These are phyloP conservation scores for Catocala sponsa DNA, from an alignment of 2,888 invertebrate genomes.

Conservation along the genomic window DNA sequence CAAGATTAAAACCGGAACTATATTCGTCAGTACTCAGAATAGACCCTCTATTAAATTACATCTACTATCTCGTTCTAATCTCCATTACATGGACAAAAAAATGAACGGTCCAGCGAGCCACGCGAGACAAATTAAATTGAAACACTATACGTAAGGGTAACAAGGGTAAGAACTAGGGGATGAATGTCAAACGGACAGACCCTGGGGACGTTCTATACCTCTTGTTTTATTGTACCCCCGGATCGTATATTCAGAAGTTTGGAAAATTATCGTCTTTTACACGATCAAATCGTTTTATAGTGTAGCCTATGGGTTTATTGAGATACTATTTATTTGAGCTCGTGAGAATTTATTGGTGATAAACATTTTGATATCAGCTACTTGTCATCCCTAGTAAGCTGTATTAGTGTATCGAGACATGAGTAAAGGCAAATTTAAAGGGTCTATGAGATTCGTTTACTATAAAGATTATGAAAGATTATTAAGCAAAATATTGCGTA, in stretches of 20 bases:
- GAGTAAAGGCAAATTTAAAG: not conserved
- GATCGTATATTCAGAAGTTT: conserved; percentile 28
- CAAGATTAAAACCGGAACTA: too few relatives aligned
- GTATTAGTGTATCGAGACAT: not conserved
- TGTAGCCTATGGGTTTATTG: conserved; percentile 14
- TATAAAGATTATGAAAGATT: too few relatives aligned
- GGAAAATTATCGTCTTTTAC: conserved; percentile 30
- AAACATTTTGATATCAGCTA: conserved; percentile 20
- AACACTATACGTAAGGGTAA: conserved; percentile 26
- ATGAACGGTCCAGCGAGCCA: not conserved
- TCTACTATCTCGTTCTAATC: not conserved
- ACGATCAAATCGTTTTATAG: conserved; percentile 31
- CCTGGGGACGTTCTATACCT: conserved; percentile 45
- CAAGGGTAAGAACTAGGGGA: conserved; percentile 41
- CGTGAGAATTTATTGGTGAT: conserved; percentile 27
- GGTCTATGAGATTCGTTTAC: not conserved
- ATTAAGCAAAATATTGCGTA: too few relatives aligned
- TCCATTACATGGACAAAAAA: not conserved
- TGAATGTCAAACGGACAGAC: conserved; percentile 52
- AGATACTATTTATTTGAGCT: conserved; percentile 15
- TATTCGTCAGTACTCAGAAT: too few relatives aligned
- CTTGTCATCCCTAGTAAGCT: conserved; percentile 2
- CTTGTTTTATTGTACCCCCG: conserved; percentile 38
- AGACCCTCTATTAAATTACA: too few relatives aligned
- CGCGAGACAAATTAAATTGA: conserved; percentile 40